A percentile compares a stretch with the other conserved stretches of the same genome.
Evolutionary conservation across 2,888 invertebrate genomes (phyloP).

Genomic region (Drosophila mimica): DNA sequence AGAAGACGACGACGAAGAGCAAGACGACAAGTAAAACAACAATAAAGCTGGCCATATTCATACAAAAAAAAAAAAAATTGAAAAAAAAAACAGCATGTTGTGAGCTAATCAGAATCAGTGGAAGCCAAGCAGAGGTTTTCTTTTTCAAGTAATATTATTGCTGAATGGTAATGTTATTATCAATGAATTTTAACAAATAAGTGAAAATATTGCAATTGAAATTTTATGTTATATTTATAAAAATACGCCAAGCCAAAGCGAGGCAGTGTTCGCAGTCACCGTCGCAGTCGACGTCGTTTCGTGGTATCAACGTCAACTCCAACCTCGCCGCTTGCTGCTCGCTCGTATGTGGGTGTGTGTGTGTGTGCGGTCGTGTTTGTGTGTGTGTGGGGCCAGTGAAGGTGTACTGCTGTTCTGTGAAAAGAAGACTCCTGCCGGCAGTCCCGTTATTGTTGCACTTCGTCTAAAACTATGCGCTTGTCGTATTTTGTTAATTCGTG

Average conservation of each 20-base stretch:
- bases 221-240: conserved; percentile 47
- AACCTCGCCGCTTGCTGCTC: conserved; percentile 38
- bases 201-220: conserved; percentile 35
- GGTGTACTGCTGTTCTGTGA: conserved; percentile 33
- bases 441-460: conserved; percentile 14
- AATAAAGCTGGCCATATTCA: conserved; percentile 62
- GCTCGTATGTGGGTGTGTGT: conserved; percentile 16
- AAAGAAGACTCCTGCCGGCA: conserved; percentile 44
- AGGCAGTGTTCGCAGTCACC: conserved; percentile 24
- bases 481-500: conserved; percentile 3
- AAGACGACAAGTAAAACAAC: conserved; percentile 64
- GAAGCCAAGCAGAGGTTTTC: conserved; percentile 45
- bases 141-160: conserved; percentile 23
- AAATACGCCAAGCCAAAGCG: conserved; percentile 37
- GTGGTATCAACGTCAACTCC: conserved; percentile 62
- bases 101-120: conserved; percentile 69
- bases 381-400: conserved; percentile 40
- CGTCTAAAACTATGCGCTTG: conserved; percentile 2
- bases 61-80: conserved; percentile 27
- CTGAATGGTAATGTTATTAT: conserved; percentile 12
- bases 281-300: conserved; percentile 48
- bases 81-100: conserved; percentile 62
- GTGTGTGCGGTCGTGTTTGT: conserved; percentile 21
- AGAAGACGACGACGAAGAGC: conserved; percentile 55
- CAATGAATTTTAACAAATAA: conserved; percentile 29